Evolutionary conservation across 2,888 invertebrate genomes (phyloP).

Genomic region (Phrixothrix hirtus): DNA sequence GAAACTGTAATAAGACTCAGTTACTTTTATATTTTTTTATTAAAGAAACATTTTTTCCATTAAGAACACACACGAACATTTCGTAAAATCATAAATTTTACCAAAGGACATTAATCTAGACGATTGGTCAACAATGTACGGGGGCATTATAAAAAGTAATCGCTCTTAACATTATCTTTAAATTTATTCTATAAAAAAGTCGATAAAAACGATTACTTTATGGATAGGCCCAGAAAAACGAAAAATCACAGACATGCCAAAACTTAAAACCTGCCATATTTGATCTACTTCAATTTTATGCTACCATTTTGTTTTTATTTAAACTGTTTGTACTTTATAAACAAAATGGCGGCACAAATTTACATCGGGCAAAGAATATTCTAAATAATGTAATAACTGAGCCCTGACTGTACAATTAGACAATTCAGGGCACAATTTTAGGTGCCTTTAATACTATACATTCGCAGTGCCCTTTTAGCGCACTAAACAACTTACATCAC

Average conservation of each 20-base stretch:
- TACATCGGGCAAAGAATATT: no score
- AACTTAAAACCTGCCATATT: no score
- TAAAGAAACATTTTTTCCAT: conserved; percentile 62
- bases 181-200: neutral
- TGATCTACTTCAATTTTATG: no score
- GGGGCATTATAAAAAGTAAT: conserved; percentile 22
- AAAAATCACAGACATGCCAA: no score
- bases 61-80: conserved; percentile 64
- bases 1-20: conserved; percentile 4
- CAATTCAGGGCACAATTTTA: no score
- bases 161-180: conserved; percentile 6
- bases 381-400: no score
- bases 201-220: conserved; percentile 10
- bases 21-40: conserved; percentile 54
- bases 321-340: no score
- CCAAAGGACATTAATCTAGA: conserved; percentile 39
- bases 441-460: no score
- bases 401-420: no score
- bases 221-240: no score
- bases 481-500: conserved; percentile 25
- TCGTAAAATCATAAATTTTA: conserved; percentile 42
- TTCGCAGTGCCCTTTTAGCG: conserved; percentile 32
- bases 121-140: conserved; percentile 49
- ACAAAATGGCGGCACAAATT: no score
- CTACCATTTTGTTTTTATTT: no score